Conservation (phyloP, 2,113 vertebrate genomes). For the Chamaea fasciata region DNA sequence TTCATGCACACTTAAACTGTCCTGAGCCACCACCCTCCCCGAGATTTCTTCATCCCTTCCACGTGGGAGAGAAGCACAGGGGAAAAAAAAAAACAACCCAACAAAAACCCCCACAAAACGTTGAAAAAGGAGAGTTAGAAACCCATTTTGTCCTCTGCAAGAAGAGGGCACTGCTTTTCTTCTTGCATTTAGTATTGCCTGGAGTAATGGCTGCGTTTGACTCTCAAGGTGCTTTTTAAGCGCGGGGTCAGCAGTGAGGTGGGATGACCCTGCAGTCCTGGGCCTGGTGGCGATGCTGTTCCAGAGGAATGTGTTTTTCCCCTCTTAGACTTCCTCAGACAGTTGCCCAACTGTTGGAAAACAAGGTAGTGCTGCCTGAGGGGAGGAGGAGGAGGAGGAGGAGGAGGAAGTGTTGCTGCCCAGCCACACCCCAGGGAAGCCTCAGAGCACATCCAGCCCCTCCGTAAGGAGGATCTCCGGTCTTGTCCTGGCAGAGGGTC, state of each 20-base stretch:
- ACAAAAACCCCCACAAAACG: neutral
- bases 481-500: neutral
- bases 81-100: too few relatives aligned
- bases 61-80: constrained; percentile 24
- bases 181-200: neutral
- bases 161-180: neutral
- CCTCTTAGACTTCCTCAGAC: neutral
- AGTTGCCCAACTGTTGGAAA: neutral
- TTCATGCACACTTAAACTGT: constrained; percentile 55
- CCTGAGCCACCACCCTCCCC: constrained; percentile 12
- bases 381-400: neutral
- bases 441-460: neutral
- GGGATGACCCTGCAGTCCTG: neutral
- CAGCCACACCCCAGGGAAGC: accelerated
- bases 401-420: neutral
- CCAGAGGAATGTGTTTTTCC: neutral
- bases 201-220: neutral
- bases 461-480: accelerated
- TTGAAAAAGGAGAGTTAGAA: neutral
- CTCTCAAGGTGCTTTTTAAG: neutral
- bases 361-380: neutral
- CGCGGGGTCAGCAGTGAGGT: neutral
- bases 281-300: neutral
- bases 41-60: constrained; percentile 14
- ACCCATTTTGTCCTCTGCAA: neutral